Evolutionary conservation across 35 echinoderm and acorn worm species (phyloP).

Genomic region (Strongylocentrotus purpuratus): DNA sequence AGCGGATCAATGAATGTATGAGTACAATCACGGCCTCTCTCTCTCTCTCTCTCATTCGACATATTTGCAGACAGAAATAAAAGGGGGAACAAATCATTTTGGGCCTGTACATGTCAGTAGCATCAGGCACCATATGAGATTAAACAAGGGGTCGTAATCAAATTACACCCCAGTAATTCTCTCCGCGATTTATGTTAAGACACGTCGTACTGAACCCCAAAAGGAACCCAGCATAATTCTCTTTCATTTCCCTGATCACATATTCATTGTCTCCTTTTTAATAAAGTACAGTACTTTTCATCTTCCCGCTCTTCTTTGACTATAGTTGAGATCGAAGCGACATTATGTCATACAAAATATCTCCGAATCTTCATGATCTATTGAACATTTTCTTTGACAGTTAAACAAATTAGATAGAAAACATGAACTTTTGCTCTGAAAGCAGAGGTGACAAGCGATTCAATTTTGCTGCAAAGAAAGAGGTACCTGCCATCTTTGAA

Average conservation of each 20-base stretch:
- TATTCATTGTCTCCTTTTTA: neutral
- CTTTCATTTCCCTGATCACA: neutral
- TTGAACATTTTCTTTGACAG: neutral
- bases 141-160: conserved; percentile 36
- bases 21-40: neutral
- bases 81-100: neutral
- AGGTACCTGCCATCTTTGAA: neutral
- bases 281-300: neutral
- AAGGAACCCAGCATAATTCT: neutral
- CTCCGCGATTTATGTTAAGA: neutral
- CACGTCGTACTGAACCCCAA: neutral
- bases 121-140: conserved; percentile 37
- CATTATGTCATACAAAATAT: neutral
- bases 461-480: neutral
- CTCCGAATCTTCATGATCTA: neutral
- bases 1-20: conserved; percentile 10
- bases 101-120: neutral
- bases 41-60: neutral
- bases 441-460: neutral
- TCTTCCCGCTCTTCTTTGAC: neutral
- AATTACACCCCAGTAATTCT: conserved; percentile 6
- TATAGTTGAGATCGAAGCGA: neutral
- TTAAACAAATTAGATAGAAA: neutral
- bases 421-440: neutral
- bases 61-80: neutral